A percentile compares a stretch with the other conserved stretches of the same genome.
These are phyloP conservation scores for Amblyornis subalaris DNA, from an alignment of 2,113 vertebrate species.

Conservation along the genomic window DNA sequence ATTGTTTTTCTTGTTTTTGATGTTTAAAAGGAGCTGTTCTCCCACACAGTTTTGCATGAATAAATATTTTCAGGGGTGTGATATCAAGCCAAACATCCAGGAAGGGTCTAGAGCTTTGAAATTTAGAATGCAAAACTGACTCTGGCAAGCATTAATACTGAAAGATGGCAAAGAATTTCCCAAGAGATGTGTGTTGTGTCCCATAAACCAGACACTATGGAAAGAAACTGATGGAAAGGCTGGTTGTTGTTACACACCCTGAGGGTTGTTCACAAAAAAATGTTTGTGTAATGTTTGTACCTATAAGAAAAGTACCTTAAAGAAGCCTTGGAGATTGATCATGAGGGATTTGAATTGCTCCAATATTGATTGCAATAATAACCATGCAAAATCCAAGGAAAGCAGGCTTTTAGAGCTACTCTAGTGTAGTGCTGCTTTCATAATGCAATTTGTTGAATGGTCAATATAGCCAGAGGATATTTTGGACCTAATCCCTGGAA, in stretches of 20 bases:
- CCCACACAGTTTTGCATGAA: background rate
- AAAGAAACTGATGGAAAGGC: background rate
- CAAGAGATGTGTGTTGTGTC: background rate
- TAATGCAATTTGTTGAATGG: slow-evolving; percentile 57
- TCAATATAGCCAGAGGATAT: slow-evolving; percentile 48
- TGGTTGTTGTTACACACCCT: background rate
- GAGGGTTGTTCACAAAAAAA: background rate
- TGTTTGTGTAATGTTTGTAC: background rate
- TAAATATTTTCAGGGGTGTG: background rate
- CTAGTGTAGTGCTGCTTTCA: background rate
- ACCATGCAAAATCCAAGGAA: slow-evolving; percentile 10
- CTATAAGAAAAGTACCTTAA: background rate
- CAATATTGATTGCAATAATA: slow-evolving; percentile 20
- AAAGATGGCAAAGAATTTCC: background rate
- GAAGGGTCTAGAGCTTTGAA: background rate
- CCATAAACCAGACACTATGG: background rate
- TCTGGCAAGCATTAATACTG: background rate
- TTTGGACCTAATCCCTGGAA: slow-evolving; percentile 44
- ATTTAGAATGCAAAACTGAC: background rate
- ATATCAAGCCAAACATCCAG: background rate
- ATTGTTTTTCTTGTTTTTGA: background rate
- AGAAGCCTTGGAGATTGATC: background rate
- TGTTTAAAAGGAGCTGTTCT: background rate
- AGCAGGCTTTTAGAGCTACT: slow-evolving; percentile 5
- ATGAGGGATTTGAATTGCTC: slow-evolving; percentile 24